Evolutionary conservation across 2,888 invertebrate species (phyloP).

Genomic region (Drosophila subsilvestris): DNA sequence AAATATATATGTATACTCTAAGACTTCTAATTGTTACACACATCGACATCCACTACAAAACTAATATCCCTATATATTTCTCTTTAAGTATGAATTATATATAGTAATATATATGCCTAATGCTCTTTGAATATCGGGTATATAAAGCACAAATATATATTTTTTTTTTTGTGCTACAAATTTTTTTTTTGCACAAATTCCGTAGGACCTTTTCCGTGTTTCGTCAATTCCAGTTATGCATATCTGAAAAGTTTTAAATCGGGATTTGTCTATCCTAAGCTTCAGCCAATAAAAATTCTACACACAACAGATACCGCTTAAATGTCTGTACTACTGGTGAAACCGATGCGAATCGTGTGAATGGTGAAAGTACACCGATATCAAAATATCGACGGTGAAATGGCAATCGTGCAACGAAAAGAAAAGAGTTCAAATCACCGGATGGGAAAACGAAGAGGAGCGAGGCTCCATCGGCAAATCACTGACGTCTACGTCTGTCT

Average conservation of each 20-base stretch:
- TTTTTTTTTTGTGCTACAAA: not conserved
- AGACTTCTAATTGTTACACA: too few relatives aligned
- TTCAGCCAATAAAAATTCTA: not conserved
- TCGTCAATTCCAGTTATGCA: not conserved
- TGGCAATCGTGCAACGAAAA: constrained; percentile 2
- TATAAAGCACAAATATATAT: too few relatives aligned
- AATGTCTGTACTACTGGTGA: not conserved
- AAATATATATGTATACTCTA: too few relatives aligned
- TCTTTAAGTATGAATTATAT: too few relatives aligned
- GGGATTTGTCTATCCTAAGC: not conserved
- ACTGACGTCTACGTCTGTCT: constrained; percentile 57
- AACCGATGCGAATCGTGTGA: not conserved
- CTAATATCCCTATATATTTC: too few relatives aligned
- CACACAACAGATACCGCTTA: not conserved
- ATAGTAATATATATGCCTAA: too few relatives aligned
- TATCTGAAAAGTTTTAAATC: too few relatives aligned
- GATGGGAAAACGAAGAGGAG: constrained; percentile 82
- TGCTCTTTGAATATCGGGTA: too few relatives aligned
- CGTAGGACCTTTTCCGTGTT: not conserved
- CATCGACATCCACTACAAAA: too few relatives aligned
- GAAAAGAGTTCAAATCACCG: constrained; percentile 75
- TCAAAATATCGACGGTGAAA: not conserved
- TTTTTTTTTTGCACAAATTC: not conserved
- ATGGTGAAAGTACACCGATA: not conserved
- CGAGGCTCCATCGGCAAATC: constrained; percentile 79